Evolutionary conservation across 2,113 vertebrate genomes (phyloP).

Genomic region (Hippolais icterina): DNA sequence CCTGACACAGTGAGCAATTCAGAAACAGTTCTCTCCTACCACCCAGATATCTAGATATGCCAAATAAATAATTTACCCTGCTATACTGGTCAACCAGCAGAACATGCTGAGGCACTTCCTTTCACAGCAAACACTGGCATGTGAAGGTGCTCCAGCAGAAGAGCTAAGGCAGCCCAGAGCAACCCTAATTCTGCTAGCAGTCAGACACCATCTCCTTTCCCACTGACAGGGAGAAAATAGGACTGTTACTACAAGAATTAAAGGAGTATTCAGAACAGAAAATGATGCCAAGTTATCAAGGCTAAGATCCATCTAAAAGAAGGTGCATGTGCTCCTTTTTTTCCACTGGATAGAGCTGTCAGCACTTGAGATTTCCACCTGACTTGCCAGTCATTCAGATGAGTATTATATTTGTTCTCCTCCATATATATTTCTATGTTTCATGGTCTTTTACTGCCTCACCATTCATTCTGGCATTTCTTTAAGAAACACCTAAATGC

Average conservation of each 20-base stretch:
- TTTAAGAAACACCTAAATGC: neutral
- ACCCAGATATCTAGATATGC: neutral
- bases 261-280: neutral
- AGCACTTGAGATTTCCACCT: neutral
- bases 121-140: neutral
- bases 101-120: neutral
- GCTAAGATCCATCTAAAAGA: neutral
- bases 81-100: neutral
- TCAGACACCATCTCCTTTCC: neutral
- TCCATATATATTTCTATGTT: neutral
- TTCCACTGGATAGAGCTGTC: neutral
- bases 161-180: neutral
- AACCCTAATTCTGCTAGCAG: neutral
- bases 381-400: neutral
- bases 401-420: neutral
- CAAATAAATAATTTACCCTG: neutral
- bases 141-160: neutral
- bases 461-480: neutral
- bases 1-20: neutral
- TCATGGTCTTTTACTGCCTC: neutral
- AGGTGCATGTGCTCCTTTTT: neutral
- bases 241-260: neutral
- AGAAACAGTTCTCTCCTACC: neutral
- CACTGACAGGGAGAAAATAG: neutral
- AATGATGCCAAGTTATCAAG: neutral